phyloP scores from a whole-genome alignment of 1,140 invertebrate species.

The Tachypleus tridentatus region DNA sequence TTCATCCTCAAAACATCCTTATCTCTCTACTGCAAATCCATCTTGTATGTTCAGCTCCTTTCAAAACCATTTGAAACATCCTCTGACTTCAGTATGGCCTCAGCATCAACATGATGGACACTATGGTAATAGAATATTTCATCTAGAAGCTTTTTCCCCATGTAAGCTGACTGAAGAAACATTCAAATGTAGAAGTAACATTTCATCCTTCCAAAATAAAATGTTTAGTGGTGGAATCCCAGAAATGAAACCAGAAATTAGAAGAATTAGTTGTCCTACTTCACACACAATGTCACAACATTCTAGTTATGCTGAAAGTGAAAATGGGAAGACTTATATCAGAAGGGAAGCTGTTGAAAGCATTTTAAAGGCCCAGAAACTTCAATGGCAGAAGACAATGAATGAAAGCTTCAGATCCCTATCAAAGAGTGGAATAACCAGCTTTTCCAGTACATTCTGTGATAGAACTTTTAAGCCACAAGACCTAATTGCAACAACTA shows the following conservation, averaged over 20 bases:
- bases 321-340: constrained; percentile 43
- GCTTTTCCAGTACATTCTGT: constrained; percentile 30
- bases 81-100: background rate
- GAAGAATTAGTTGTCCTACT: background rate
- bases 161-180: background rate
- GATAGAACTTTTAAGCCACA: constrained; percentile 32
- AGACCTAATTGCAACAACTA: constrained; percentile 43
- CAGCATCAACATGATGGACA: too few species aligned
- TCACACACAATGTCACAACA: too few species aligned
- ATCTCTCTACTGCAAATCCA: background rate
- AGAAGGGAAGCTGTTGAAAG: constrained; percentile 42
- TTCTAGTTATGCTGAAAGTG: background rate
- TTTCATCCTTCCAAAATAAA: background rate
- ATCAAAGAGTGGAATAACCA: constrained; percentile 15
- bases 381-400: constrained; percentile 22
- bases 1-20: background rate
- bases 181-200: background rate
- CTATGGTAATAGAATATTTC: background rate
- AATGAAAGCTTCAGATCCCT: too few species aligned
- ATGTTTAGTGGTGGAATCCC: background rate
- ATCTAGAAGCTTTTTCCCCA: constrained; percentile 1
- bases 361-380: constrained; percentile 33
- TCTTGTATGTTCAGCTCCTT: constrained; percentile 1
- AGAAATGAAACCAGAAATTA: background rate
- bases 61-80: constrained; percentile 1